phyloP scores from a whole-genome alignment of 2,797 vertebrate species.

The Liasis olivaceus region DNA sequence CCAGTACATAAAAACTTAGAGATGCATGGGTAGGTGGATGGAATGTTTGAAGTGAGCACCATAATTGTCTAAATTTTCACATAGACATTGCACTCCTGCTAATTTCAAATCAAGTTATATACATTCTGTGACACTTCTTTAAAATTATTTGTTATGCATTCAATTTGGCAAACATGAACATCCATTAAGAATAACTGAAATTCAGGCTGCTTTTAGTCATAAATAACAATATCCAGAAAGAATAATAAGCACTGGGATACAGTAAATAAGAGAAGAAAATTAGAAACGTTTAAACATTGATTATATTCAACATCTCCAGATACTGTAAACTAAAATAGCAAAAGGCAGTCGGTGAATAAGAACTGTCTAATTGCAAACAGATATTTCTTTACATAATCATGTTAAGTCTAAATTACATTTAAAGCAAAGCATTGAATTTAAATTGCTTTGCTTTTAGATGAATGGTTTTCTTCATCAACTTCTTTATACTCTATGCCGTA shows the following conservation, averaged over 20 bases:
- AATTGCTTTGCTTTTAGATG: conserved; percentile 24
- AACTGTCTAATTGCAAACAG: conserved; percentile 19
- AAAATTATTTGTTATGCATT: background rate
- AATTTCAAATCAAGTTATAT: background rate
- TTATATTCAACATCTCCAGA: conserved; percentile 4
- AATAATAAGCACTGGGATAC: background rate
- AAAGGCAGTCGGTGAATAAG: conserved; percentile 31
- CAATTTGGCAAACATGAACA: background rate
- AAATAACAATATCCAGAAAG: conserved; percentile 11
- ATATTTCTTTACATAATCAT: background rate
- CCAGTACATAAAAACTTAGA: background rate
- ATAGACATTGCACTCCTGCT: background rate
- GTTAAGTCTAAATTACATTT: conserved; percentile 12
- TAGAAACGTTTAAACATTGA: background rate
- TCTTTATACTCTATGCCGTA: background rate
- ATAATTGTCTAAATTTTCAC: background rate
- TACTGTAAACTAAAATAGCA: conserved; percentile 25
- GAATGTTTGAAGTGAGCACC: background rate
- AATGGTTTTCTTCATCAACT: conserved; percentile 23
- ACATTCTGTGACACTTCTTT: background rate
- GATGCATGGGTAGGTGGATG: background rate
- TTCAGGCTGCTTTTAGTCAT: conserved; percentile 4
- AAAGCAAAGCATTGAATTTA: conserved; percentile 11
- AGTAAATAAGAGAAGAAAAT: background rate
- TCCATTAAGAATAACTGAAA: background rate